phyloP scores from a whole-genome alignment of 2,888 invertebrate species.

The Callinectes sapidus region DNA sequence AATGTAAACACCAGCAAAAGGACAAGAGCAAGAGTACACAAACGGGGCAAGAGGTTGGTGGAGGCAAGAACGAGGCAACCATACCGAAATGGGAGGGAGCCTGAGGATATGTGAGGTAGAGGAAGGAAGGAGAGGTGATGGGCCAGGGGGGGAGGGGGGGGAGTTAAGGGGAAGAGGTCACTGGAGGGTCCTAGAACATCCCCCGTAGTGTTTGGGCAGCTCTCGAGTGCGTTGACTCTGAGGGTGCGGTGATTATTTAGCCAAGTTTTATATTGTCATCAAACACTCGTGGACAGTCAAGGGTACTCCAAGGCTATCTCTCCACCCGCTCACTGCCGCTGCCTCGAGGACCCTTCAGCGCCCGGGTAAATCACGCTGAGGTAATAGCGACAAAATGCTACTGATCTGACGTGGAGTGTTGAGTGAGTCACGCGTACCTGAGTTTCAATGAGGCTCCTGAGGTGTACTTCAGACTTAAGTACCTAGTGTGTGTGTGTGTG shows the following conservation, averaged over 20 bases:
- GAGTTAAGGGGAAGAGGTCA: conserved; percentile 44
- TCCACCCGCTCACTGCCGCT: conserved; percentile 14
- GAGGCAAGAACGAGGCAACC: neutral
- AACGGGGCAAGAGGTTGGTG: conserved; percentile 9
- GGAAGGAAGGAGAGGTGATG: neutral
- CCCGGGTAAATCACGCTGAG: neutral
- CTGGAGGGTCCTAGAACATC: conserved; percentile 39
- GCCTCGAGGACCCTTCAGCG: conserved; percentile 27
- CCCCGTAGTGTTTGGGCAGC: conserved; percentile 59
- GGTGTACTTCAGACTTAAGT: neutral
- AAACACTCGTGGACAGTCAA: conserved; percentile 68
- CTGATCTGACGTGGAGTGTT: conserved; percentile 17
- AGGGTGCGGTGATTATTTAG: conserved; percentile 69
- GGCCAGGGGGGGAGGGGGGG: neutral
- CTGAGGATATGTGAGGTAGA: conserved; percentile 1
- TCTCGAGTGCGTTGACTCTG: conserved; percentile 66
- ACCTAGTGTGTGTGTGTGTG: neutral
- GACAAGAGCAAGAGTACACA: conserved; percentile 40
- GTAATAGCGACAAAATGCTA: conserved; percentile 11
- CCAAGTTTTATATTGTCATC: conserved; percentile 68
- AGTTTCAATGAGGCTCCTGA: neutral
- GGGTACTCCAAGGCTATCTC: conserved; percentile 68
- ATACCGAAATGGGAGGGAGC: neutral
- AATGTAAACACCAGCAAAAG: conserved; percentile 29
- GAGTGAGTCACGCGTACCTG: neutral